Base-by-base conservation (phyloP, 2,113 vertebrate species). In the Apus apus region DNA sequence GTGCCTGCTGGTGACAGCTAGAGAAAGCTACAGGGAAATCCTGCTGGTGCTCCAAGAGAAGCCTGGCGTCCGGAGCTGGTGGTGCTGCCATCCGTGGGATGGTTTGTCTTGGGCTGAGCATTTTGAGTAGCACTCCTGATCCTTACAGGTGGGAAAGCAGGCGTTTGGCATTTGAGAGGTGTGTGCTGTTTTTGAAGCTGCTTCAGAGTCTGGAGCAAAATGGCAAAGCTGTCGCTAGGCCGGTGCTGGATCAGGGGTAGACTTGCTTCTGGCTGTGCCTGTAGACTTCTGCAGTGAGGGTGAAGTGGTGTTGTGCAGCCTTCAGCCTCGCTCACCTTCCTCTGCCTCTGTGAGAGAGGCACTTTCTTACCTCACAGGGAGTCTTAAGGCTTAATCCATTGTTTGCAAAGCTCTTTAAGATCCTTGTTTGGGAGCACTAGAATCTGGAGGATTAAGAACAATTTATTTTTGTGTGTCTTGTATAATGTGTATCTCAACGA, bases 391-490 rank as follows among this genome's bases (percentile, higher is more conserved):
- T 94, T 97, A 97, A 96, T 93, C 93, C 93, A 93, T 95, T 97
- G 95, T 97, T 97, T 97, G 90, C 65, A 91, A 93, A 97, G 95
- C 94, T 95, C 92, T 94, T 96, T 96, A 94, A 93, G 94, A 91
- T 97, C 92, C 85, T 89, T 93, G 91, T 90, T 96, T 85, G 75
- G 91, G 90, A 96, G 85, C 65, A 6, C 85, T 93, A 61, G 90
- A 95, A 77, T 93, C 95, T 76, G 61, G 78, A 85, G 90, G 95
- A 97, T 97, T 97, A 97, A 93, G 93, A 92, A 17, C 81, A 82
- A 85, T 94, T 96, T 96, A 96, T 96, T 94, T 97, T 90, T 89
- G 74, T 96, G 84, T 94, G 9, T 95, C 95, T 96, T 91, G 92
- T 93, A 64, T 91, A 94, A 96, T 45, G 57, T 60, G 61, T 54